Evolutionary conservation across 2,113 vertebrate genomes (phyloP), one percentile per base, ranked within the genome.

Genomic region (Melanostigma gelatinosum): DNA sequence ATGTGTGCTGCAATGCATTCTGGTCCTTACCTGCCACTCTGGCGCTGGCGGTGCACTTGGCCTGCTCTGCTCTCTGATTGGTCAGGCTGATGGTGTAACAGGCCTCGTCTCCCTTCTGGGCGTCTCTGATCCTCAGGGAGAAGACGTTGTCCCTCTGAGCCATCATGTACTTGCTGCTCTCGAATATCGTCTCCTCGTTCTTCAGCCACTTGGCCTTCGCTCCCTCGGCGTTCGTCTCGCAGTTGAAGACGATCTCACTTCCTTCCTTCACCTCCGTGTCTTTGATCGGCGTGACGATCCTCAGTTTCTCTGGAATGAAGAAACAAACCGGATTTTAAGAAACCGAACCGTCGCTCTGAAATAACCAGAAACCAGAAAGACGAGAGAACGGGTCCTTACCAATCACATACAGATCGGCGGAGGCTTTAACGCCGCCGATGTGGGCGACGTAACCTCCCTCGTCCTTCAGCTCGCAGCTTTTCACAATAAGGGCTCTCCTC

Each of bases 201-300:
- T 96, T 97, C 88, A 97, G 95, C 98, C 98, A 99, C 84, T 99
- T 99, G 77, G 97, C 97, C 89, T 98, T 99, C 8, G 96, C 97
- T 86, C 97, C 97, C 88, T 97, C 98, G 0, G 95, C 94, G 89
- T 99, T 99, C 24, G 96, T 96, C 94, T 99, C 98, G 68, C 98
- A 99, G 93, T 98, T 97, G 79, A 99, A 98, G 70, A 97, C 91
- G 27, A 96, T 95, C 93, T 99, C 98, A 84, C 96, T 91, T 89
- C 96, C 96, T 79, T 98, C 98, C 85, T 94, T 97, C 84, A 96
- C 96, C 64, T 95, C 93, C 4, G 95, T 94, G 90, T 99, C 97
- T 80, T 95, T 97, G 60, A 99, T 94, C 1, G 98, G 97, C 58
- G 97, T 97, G 87, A 99, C 80, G 74, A 99, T 96, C 84, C 94